phyloP scores from a whole-genome alignment of 2,113 vertebrate genomes.

The Argyrosomus japonicus region DNA sequence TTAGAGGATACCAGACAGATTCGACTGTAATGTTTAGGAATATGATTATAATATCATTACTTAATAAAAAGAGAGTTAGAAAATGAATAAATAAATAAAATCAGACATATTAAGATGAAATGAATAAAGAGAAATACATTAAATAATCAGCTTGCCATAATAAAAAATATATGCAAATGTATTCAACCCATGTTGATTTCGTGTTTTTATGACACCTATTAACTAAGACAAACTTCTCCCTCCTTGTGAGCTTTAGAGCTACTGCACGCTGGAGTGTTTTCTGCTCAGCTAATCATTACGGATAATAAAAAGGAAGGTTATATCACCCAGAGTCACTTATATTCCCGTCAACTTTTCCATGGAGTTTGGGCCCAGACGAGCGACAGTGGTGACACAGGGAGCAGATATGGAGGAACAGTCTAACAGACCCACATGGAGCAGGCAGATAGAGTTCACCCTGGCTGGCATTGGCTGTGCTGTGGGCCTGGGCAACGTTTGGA shows the following conservation, averaged over 20 bases:
- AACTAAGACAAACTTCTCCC: neutral
- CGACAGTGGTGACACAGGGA: conserved; percentile 1
- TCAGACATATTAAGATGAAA: neutral
- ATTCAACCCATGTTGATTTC: neutral
- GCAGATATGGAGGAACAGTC: conserved; percentile 59
- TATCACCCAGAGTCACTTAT: conserved; percentile 51
- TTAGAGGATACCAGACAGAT: too few relatives aligned
- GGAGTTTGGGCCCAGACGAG: conserved; percentile 31
- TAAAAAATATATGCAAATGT: neutral
- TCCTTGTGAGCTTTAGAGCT: neutral
- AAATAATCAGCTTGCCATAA: neutral
- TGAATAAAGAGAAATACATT: too few relatives aligned
- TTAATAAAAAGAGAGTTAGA: too few relatives aligned
- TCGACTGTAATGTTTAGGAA: too few relatives aligned
- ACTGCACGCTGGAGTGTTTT: conserved; percentile 10
- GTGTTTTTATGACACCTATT: conserved; percentile 7
- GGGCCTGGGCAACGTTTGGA: conserved; percentile 85
- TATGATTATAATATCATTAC: too few relatives aligned
- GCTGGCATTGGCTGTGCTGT: conserved; percentile 84
- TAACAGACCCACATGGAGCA: conserved; percentile 82
- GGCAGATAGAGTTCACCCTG: conserved; percentile 86
- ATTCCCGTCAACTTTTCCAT: conserved; percentile 27
- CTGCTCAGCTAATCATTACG: conserved; percentile 83
- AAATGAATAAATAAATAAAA: too few relatives aligned
- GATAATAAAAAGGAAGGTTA: conserved; percentile 73